Percentiles rank a stretch among this genome's conserved stretches.
Conservation (phyloP, 2,888 invertebrate species). For the Leptopilina syphax region DNA sequence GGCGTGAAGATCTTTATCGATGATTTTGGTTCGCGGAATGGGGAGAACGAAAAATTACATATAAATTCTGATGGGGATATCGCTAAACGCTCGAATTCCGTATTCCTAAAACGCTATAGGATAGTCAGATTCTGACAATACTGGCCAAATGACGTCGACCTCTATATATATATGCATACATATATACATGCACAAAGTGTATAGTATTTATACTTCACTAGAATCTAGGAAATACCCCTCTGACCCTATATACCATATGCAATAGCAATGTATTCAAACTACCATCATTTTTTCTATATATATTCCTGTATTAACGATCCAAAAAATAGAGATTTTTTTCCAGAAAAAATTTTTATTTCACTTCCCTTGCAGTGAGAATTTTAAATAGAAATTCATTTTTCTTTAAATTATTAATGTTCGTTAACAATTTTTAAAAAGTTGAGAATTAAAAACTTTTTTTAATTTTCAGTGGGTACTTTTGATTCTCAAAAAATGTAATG, state of each 20-base stretch:
- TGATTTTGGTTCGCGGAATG: conserved; percentile 44
- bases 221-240: conserved; percentile 65
- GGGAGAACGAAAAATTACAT: conserved; percentile 54
- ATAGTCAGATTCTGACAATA: conserved; percentile 72
- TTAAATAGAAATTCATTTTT: too few relatives aligned
- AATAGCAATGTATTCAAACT: conserved; percentile 65
- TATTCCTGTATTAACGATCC: conserved; percentile 4
- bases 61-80: conserved; percentile 58
- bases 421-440: too few relatives aligned
- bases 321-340: neutral
- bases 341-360: too few relatives aligned
- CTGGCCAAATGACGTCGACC: conserved; percentile 70
- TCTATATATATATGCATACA: conserved; percentile 32
- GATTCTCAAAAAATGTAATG: too few relatives aligned
- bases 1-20: conserved; percentile 32
- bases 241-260: conserved; percentile 59
- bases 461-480: too few relatives aligned
- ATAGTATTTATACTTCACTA: conserved; percentile 59
- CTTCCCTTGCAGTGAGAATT: too few relatives aligned
- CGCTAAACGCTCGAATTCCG: conserved; percentile 67
- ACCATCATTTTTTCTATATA: conserved; percentile 38
- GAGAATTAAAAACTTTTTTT: too few relatives aligned
- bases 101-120: conserved; percentile 68
- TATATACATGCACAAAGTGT: conserved; percentile 27
- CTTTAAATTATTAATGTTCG: too few relatives aligned